Evolutionary conservation across 2,797 vertebrate genomes (phyloP).

Genomic region (Trematomus bernacchii): DNA sequence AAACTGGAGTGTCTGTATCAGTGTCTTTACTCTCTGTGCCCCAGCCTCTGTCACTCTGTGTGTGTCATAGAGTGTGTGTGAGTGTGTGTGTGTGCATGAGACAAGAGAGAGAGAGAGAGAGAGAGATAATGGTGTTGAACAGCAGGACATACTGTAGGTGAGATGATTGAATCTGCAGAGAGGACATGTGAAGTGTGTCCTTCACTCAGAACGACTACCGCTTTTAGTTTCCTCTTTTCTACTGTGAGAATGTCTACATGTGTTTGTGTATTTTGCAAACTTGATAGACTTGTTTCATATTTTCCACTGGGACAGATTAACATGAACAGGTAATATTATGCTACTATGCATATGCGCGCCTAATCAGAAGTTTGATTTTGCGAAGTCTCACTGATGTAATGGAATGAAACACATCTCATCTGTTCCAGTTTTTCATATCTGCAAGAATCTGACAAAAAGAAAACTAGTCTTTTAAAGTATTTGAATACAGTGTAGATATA

Average conservation of each 20-base stretch:
- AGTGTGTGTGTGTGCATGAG: constrained; percentile 64
- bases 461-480: constrained; percentile 45
- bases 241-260: constrained; percentile 72
- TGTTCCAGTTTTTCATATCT: constrained; percentile 31
- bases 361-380: constrained; percentile 50
- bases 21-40: constrained; percentile 69
- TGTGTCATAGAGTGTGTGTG: constrained; percentile 64
- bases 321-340: constrained; percentile 48
- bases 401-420: constrained; percentile 41
- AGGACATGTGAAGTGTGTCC: constrained; percentile 64
- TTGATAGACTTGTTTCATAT: constrained; percentile 62
- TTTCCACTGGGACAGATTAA: constrained; percentile 58
- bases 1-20: constrained; percentile 73
- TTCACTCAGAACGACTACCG: constrained; percentile 54
- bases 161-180: constrained; percentile 53
- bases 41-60: constrained; percentile 57
- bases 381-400: constrained; percentile 51
- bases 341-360: constrained; percentile 67
- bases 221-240: constrained; percentile 68
- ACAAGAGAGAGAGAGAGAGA: constrained; percentile 18
- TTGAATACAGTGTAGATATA: constrained; percentile 57
- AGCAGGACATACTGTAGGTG: constrained; percentile 53
- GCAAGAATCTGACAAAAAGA: constrained; percentile 25
- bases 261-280: constrained; percentile 67
- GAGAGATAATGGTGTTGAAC: constrained; percentile 34